Base-by-base conservation (phyloP, 2,113 vertebrate genomes). In the Actenoides lindsayi region DNA sequence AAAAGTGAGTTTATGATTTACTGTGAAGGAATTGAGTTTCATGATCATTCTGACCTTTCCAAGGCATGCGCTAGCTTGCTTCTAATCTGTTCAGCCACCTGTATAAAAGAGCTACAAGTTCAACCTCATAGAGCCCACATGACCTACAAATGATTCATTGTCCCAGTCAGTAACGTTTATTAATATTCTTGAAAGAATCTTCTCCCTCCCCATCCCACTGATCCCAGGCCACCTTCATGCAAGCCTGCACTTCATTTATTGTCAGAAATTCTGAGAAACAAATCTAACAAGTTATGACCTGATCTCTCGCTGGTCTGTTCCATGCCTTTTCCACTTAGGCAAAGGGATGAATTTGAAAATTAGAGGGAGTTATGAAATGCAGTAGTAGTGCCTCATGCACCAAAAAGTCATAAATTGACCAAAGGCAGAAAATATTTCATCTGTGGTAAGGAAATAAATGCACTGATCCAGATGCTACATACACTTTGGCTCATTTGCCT, bases 201-300 rank as follows among this genome's bases (percentile, higher is more conserved):
- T 92, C 90, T 93, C 92, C 92, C 30, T 89, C 35, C 48, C 88
- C 95, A 88, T 92, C 93, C 90, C 95, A 87, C 90, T 93, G 91
- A 97, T 88, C 93, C 88, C 69, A 75, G 33, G 51, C 88, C 88
- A 94, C 93, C 90, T 96, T 96, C 96, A 95, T 48, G 83, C 93
- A 96, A 92, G 83, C 69, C 57, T 96, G 88, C 85, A 87, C 88
- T 92, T 90, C 90, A 90, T 96, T 97, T 87, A 51, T 93, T 87
- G 90, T 86, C 90, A 95, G 93, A 94, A 92, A 92, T 78, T 48
- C 83, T 71, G 83, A 90, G 75, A 91, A 93, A 87, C 64, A 89
- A 95, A 78, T 84, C 28, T 84, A 53, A 56, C 93, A 92, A 92
- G 64, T 88, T 83, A 71, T 64, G 35, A 68, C 42, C 90, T 68